Base-by-base conservation (phyloP, 2,888 invertebrate species). In the Phyto melanocephala region DNA sequence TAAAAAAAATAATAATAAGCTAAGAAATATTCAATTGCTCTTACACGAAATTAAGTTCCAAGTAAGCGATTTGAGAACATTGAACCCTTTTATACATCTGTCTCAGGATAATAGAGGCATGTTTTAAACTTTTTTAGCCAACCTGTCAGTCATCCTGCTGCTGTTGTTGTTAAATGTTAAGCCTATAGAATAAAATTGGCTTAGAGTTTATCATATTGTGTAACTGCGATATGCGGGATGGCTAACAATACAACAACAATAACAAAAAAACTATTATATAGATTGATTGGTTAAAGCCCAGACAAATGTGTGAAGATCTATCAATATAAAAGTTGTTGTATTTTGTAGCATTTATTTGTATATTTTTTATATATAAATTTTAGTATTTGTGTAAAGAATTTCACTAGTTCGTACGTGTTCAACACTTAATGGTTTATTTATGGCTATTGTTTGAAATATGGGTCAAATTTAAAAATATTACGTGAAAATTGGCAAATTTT, bases 181-280 rank as follows among this genome's bases (percentile, higher is more conserved):
- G 87, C 86, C 84, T 84, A 83, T 84, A 76, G 70, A 74, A 80
- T 82, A 75, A 80, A 84, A 84, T 82, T 82, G 84, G 82, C 84
- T 84, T 84, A 86, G 81, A 82, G 81, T 85, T 85, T 82, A 71
- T 72, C 85, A 82, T 80, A 81, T 82, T 80, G 85, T 79, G 81
- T 75, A 79, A 81, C 83, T 42, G 75, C 63, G 84, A 79, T 80
- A 85, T 82, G 80, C 76, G 42, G 74, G 76, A 77, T 24, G 68
- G 42, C 60, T 52, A 62, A 62, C 52, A 33, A 60, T 67, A 58
- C 8, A 40, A 63, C 22, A 47, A 50, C 17, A 37, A 72, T 10
- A 50, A 58, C 20, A 60, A 60, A 60, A 17, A 74, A 60, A 22
- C 20, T 20, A 40, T 17, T 65, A 37, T 62, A 70, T 63, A 52